phyloP scores from a whole-genome alignment of 2,888 invertebrate species.

The Noctua fimbriata region DNA sequence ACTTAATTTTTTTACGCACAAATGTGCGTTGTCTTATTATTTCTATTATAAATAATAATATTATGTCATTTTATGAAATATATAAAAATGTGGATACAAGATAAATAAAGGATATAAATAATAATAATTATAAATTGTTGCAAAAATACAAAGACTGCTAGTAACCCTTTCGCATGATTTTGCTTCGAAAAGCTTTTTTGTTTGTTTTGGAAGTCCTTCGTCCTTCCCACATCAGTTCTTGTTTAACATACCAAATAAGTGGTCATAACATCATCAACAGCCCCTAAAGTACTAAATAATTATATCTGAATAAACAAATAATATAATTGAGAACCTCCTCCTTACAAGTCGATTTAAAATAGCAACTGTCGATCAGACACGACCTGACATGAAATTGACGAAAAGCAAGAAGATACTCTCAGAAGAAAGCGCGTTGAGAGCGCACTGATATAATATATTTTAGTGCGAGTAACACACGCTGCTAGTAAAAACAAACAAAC shows the following conservation, averaged over 20 bases:
- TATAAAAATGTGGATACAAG: too few relatives aligned
- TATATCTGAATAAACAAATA: background rate
- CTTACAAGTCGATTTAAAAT: background rate
- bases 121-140: too few relatives aligned
- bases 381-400: slow-evolving; percentile 8
- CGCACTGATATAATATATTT: slow-evolving; percentile 30
- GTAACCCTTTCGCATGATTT: too few relatives aligned
- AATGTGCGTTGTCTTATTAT: too few relatives aligned
- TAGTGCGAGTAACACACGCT: slow-evolving; percentile 31
- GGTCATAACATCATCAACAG: background rate
- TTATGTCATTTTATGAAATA: too few relatives aligned
- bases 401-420: slow-evolving; percentile 2
- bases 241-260: background rate
- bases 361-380: background rate
- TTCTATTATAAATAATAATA: too few relatives aligned
- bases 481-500: slow-evolving; percentile 42
- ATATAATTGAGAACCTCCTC: background rate
- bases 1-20: too few relatives aligned
- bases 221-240: background rate
- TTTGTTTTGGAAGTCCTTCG: background rate
- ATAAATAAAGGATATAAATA: too few relatives aligned
- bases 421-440: slow-evolving; percentile 41
- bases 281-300: background rate
- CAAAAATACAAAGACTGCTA: too few relatives aligned
- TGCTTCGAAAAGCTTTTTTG: background rate